Percentiles rank a stretch among this genome's conserved stretches.
phyloP scores from a whole-genome alignment of 2,113 vertebrate genomes.

The Chinchilla lanigera region DNA sequence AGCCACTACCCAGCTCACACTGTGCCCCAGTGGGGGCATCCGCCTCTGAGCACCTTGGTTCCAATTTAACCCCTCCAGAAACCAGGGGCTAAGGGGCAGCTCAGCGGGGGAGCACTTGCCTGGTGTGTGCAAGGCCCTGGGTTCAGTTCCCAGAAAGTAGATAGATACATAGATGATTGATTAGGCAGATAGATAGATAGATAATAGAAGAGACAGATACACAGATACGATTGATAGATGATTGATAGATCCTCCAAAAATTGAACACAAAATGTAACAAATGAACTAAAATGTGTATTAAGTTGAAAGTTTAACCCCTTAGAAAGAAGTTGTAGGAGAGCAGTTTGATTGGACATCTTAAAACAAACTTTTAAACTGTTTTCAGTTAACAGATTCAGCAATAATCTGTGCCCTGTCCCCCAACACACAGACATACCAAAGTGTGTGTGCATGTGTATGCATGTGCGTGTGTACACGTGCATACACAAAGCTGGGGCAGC shows the following conservation, averaged over 20 bases:
- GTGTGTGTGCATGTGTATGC: neutral
- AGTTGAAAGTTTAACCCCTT: too few species aligned
- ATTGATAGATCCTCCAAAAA: neutral
- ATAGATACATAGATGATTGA: too few species aligned
- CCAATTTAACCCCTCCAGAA: neutral
- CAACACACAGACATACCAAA: fast-evolving
- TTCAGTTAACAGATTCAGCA: neutral
- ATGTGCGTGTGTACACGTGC: neutral
- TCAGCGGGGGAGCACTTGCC: neutral
- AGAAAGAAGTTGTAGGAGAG: neutral
- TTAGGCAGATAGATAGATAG: too few species aligned
- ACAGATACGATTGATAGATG: neutral
- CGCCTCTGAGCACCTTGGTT: too few species aligned
- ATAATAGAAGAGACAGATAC: too few species aligned
- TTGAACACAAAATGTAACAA: neutral
- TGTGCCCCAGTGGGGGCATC: too few species aligned
- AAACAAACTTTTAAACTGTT: too few species aligned
- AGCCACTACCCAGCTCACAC: fast-evolving
- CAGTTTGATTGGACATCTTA: neutral
- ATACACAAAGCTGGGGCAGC: fast-evolving
- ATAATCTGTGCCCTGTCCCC: fast-evolving
- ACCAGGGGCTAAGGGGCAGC: neutral
- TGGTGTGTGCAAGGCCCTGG: neutral
- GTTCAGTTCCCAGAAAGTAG: neutral
- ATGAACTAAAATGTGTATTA: fast-evolving